Evolutionary conservation across 2,113 vertebrate species (phyloP), one percentile per base, ranked within the genome.

Genomic region (Apus apus): DNA sequence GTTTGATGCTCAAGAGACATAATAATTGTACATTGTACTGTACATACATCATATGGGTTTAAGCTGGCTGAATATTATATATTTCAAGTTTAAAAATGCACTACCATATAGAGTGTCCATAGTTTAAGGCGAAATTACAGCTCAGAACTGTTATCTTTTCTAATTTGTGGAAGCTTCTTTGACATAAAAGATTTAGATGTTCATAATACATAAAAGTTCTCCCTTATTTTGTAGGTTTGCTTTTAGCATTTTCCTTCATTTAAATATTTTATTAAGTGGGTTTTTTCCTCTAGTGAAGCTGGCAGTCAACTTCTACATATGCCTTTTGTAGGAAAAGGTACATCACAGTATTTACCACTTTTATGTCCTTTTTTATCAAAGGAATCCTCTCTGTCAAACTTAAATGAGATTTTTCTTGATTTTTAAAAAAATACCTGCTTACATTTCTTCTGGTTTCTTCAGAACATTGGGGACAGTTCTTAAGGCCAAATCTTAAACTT

Each of bases 61-160:
- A 98, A 99, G 98, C 98, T 98, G 98, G 99, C 98, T 98, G 99
- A 98, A 98, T 98, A 98, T 98, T 99, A 99, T 99, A 98, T 98
- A 98, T 98, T 98, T 99, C 98, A 98, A 98, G 98, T 98, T 99
- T 98, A 99, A 99, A 98, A 98, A 99, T 98, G 98, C 99, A 99
- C 99, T 98, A 98, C 98, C 81, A 95, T 98, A 98, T 94, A 98
- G 98, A 99, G 99, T 99, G 99, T 99, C 99, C 98, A 83, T 98
- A 98, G 98, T 98, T 99, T 99, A 99, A 99, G 99, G 99, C 99
- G 99, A 98, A 99, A 99, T 99, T 99, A 98, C 99, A 99, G 98
- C 99, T 99, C 99, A 98, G 98, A 99, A 99, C 99, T 99, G 98
- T 98, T 97, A 95, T 97, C 94, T 97, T 98, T 98, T 98, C 98